phyloP scores from a whole-genome alignment of 2,888 invertebrate genomes.

The Hemaris fuciformis region DNA sequence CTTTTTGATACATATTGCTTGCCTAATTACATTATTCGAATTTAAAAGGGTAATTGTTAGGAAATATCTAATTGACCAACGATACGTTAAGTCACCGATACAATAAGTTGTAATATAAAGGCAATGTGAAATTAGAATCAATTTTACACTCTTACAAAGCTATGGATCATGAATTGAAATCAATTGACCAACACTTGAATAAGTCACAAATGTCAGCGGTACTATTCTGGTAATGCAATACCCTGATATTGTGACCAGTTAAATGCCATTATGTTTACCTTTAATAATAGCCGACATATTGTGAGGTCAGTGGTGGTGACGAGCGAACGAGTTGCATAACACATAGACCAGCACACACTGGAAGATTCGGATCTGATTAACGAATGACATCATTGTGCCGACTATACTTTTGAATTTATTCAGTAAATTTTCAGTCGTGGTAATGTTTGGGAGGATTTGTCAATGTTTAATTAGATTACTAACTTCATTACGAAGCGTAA shows the following conservation, averaged over 20 bases:
- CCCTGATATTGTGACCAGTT: slow-evolving; percentile 39
- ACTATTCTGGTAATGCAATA: slow-evolving; percentile 48
- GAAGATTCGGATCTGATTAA: not conserved
- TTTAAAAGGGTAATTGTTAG: not conserved
- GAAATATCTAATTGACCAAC: not conserved
- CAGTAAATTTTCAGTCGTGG: no score
- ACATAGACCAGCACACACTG: slow-evolving; percentile 22
- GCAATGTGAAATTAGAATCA: not conserved
- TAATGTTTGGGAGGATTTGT: no score
- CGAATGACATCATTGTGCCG: not conserved
- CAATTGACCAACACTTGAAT: slow-evolving; percentile 54
- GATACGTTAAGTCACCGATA: not conserved
- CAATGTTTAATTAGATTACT: no score
- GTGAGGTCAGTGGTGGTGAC: slow-evolving; percentile 28
- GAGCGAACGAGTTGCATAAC: slow-evolving; percentile 51
- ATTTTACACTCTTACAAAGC: slow-evolving; percentile 8
- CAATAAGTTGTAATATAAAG: not conserved
- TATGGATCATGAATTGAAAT: slow-evolving; percentile 31
- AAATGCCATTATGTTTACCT: slow-evolving; percentile 56
- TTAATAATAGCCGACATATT: slow-evolving; percentile 44
- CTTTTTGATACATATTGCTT: not conserved
- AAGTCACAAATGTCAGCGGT: slow-evolving; percentile 53
- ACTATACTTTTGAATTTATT: not conserved
- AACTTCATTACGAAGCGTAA: no score
- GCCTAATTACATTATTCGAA: not conserved